Conservation (phyloP, 2,113 vertebrate species). For the Misgurnus anguillicaudatus region DNA sequence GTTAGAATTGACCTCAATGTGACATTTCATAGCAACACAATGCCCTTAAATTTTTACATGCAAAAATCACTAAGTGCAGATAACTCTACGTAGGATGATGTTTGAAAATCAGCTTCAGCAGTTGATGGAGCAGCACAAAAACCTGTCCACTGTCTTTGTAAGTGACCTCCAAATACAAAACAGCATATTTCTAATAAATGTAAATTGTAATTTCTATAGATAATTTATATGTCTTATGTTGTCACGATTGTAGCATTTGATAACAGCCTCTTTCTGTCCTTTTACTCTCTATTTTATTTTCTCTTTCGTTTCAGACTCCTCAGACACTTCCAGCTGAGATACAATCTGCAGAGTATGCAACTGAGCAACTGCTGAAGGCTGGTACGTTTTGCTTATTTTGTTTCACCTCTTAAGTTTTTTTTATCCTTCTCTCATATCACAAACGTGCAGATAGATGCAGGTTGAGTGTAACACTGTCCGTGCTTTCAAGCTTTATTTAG, state of each 20-base stretch:
- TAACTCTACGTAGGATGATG: slow-evolving; percentile 64
- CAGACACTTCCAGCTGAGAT: slow-evolving; percentile 67
- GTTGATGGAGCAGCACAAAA: slow-evolving; percentile 73
- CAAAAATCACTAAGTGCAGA: slow-evolving; percentile 33
- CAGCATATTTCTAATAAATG: no score
- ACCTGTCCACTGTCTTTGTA: slow-evolving; percentile 70
- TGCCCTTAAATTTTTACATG: no score
- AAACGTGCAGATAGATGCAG: not conserved
- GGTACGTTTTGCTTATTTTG: slow-evolving; percentile 53
- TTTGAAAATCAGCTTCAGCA: slow-evolving; percentile 75
- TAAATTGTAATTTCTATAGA: not conserved
- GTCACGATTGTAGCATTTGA: not conserved
- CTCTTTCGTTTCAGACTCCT: slow-evolving; percentile 54
- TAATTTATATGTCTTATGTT: not conserved
- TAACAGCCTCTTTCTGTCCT: not conserved
- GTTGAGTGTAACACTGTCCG: not conserved
- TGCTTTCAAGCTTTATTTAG: not conserved
- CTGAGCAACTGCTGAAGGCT: slow-evolving; percentile 62
- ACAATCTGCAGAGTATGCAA: slow-evolving; percentile 59
- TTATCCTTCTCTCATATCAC: not conserved
- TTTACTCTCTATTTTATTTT: slow-evolving; percentile 1
- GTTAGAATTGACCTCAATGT: no score
- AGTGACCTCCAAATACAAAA: slow-evolving; percentile 42
- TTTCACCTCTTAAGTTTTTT: not conserved
- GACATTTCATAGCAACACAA: no score